Conservation (phyloP, 1,140 invertebrate species). For the Eulimnadia texana region DNA sequence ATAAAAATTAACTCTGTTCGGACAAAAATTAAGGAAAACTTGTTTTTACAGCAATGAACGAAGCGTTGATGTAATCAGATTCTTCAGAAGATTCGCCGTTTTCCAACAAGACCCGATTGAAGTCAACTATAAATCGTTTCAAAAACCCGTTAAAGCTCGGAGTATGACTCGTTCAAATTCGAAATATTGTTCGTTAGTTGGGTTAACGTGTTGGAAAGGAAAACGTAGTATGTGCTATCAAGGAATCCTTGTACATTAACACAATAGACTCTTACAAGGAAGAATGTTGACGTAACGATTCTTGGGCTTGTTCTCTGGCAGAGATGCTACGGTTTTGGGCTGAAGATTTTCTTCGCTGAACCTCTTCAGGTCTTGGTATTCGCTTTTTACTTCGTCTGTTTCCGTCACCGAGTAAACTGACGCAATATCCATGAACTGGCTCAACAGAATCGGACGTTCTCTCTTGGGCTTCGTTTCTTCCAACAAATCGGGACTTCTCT, state of each 20-base stretch:
- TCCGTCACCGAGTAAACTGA: background rate
- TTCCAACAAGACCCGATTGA: background rate
- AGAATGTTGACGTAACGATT: background rate
- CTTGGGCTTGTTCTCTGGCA: background rate
- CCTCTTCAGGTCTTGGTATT: background rate
- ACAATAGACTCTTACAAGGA: too few relatives aligned
- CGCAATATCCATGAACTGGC: background rate
- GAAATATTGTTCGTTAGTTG: too few relatives aligned
- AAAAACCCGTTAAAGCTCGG: too few relatives aligned
- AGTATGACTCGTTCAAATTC: too few relatives aligned
- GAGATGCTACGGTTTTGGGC: background rate
- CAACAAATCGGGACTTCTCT: too few relatives aligned
- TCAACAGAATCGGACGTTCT: background rate
- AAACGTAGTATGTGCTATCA: too few relatives aligned
- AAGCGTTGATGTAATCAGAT: conserved; percentile 4
- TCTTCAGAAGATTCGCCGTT: background rate
- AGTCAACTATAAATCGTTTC: background rate
- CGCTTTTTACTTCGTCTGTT: background rate
- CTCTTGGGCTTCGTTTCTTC: too few relatives aligned
- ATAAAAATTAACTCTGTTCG: background rate
- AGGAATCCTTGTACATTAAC: too few relatives aligned
- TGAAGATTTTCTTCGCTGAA: background rate
- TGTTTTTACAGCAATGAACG: background rate
- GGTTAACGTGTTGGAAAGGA: too few relatives aligned
- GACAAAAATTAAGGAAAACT: background rate